phyloP scores from a whole-genome alignment of 2,888 invertebrate genomes.

The Microctonus brassicae region DNA sequence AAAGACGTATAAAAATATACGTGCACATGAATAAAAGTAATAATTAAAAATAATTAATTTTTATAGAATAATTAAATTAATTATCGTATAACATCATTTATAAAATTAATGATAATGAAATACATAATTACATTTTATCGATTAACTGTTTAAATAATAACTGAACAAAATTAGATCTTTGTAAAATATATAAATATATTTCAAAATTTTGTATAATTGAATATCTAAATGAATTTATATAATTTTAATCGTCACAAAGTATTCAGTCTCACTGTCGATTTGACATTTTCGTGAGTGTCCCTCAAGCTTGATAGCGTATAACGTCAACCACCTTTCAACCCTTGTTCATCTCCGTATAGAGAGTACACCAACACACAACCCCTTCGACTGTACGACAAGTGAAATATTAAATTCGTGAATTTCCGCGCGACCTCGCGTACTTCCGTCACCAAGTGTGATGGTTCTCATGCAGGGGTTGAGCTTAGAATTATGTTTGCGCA shows the following conservation, averaged over 20 bases:
- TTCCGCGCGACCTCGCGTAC: constrained; percentile 48
- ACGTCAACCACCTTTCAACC: neutral
- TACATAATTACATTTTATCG: neutral
- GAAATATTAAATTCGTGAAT: constrained; percentile 41
- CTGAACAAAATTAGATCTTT: too few species aligned
- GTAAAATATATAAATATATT: too few species aligned
- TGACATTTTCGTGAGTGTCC: neutral
- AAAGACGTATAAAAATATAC: too few species aligned
- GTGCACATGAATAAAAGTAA: too few species aligned
- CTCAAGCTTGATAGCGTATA: neutral
- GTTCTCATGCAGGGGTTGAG: constrained; percentile 57
- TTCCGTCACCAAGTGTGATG: constrained; percentile 43
- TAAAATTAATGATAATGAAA: neutral
- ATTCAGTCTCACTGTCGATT: neutral
- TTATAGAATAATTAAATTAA: too few species aligned
- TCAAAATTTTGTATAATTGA: too few species aligned
- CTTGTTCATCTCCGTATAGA: neutral
- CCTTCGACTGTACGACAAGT: too few species aligned
- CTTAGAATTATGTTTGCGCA: constrained; percentile 60
- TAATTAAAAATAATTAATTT: too few species aligned
- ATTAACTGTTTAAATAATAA: neutral
- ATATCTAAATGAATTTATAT: neutral
- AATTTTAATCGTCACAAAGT: neutral
- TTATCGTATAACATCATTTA: too few species aligned
- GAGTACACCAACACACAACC: too few species aligned